Conservation (phyloP, 2,888 invertebrate species). For the Melanargia galathea region DNA sequence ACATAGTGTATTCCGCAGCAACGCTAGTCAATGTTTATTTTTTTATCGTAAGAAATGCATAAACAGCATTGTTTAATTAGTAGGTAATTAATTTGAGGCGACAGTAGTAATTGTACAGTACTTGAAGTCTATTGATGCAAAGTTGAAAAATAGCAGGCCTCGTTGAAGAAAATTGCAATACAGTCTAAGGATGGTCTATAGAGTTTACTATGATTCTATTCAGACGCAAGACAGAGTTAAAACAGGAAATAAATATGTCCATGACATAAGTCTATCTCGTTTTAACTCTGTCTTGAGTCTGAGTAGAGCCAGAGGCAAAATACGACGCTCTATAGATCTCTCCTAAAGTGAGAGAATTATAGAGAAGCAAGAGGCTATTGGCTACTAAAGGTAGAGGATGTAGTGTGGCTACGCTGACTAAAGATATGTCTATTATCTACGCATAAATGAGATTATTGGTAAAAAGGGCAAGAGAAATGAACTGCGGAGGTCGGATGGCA, state of each 20-base stretch:
- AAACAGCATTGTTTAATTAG: not conserved
- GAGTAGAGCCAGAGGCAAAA: too few relatives aligned
- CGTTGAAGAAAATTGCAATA: too few relatives aligned
- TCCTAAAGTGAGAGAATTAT: too few relatives aligned
- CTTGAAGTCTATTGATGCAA: not conserved
- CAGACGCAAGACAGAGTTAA: too few relatives aligned
- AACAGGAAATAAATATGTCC: too few relatives aligned
- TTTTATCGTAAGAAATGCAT: constrained; percentile 8
- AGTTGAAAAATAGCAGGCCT: not conserved
- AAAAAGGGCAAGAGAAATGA: not conserved
- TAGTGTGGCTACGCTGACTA: not conserved
- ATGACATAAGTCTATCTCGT: too few relatives aligned
- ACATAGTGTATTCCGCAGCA: not conserved
- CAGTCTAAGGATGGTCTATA: too few relatives aligned
- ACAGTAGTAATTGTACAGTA: not conserved
- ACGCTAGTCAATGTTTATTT: constrained; percentile 11
- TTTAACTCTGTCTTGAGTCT: too few relatives aligned
- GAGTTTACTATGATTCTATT: too few relatives aligned
- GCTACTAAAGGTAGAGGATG: too few relatives aligned
- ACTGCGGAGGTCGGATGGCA: not conserved
- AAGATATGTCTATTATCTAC: too few relatives aligned
- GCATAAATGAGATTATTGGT: not conserved
- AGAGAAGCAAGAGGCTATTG: not conserved
- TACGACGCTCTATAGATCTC: too few relatives aligned
- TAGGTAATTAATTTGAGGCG: not conserved